Evolutionary conservation across 2,797 vertebrate species (phyloP), one percentile per base, ranked within the genome.

Genomic region (Sparus aurata): DNA sequence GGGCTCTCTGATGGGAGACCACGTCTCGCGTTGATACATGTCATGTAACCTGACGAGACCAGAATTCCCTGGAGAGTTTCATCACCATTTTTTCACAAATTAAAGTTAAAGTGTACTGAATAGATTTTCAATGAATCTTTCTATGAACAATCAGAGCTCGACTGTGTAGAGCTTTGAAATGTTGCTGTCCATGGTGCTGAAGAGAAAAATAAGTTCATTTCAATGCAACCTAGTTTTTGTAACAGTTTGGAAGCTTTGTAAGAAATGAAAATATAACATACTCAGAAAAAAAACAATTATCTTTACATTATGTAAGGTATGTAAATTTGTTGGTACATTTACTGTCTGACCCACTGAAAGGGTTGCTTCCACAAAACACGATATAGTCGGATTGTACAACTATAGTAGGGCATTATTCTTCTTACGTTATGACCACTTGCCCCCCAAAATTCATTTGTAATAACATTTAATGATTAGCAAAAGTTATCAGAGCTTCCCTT

Each of bases 171-270:
- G 22, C 45, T 63, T 16, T 25, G 22, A 53, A 8, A 18, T 38
- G 78, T 38, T 62, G 75, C 81, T 85, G 84, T 84, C 86, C 81
- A 3, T 73, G 67, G 70, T 84, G 84, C 79, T 84, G 73, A 88
- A 75, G n/a, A 50, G 30, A 57, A 1, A 2, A n/a, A 55, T 4
- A 0, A 6, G 12, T 10, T 45, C 7, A 58, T 30, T 12, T 59
- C 20, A 23, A 1, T 27, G 25, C 10, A 23, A 41, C 17, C 5
- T 27, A 55, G 20, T 59, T 61, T 50, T 17, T 49, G 49, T 20
- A 59, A 70, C 15, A 4, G 20, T 41, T 34, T 55, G 18, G 13
- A 47, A 9, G 20, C 6, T 17, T 15, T 20, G 9, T 13, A n/a
- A 17, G 45, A 17, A 34, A 55, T 25, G 45, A 8, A 53, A 53